Evolutionary conservation across 2,113 vertebrate genomes (phyloP).

Genomic region (Neogale vison): DNA sequence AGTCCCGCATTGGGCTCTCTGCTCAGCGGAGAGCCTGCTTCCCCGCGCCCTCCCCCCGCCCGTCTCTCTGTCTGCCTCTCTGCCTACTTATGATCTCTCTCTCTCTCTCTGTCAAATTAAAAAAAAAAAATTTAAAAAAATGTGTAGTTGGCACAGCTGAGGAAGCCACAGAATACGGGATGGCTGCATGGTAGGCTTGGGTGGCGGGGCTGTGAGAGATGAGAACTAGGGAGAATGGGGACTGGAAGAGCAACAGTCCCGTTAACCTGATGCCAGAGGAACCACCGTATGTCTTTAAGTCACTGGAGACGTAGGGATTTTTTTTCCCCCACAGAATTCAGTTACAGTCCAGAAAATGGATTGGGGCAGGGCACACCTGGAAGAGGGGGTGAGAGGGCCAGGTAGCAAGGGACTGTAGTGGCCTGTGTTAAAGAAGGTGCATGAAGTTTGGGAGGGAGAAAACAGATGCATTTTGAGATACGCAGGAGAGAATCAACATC

Average conservation of each 20-base stretch:
- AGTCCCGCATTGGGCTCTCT: too few species aligned
- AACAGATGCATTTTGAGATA: background rate
- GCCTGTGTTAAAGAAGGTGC: background rate
- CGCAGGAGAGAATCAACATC: background rate
- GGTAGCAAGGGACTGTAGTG: background rate
- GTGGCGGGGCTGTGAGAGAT: background rate
- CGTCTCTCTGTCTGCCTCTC: too few species aligned
- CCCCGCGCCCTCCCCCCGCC: too few species aligned
- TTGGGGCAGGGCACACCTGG: background rate
- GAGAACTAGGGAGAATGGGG: fast-evolving
- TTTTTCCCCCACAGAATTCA: background rate
- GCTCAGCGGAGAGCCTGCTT: too few species aligned
- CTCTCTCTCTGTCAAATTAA: too few species aligned
- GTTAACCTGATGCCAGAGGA: background rate
- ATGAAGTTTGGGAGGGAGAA: fast-evolving
- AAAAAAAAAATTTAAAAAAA: background rate
- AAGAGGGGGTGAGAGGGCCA: background rate
- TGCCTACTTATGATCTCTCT: too few species aligned
- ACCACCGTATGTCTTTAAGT: background rate
- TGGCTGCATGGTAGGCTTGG: fast-evolving
- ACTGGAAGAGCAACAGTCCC: background rate
- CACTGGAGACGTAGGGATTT: background rate
- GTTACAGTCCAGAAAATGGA: background rate
- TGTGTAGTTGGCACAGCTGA: background rate
- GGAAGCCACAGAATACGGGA: background rate